These are phyloP conservation scores for Petroica traversi DNA, from an alignment of 2,113 vertebrate species.

Conservation along the genomic window DNA sequence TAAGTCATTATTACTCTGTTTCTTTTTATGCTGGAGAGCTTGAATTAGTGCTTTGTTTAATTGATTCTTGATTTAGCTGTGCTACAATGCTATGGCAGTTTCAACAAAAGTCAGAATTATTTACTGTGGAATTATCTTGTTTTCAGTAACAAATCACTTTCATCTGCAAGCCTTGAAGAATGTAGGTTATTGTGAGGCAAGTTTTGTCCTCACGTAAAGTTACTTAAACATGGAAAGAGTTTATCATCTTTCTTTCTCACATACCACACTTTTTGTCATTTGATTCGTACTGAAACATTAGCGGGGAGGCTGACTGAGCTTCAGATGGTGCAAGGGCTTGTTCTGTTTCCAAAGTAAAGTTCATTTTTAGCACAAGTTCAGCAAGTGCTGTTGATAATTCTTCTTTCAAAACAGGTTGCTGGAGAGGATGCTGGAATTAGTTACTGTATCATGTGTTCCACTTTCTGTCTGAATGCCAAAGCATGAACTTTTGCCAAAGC, in stretches of 20 bases:
- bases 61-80: not conserved
- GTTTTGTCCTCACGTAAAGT: not conserved
- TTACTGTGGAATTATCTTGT: not conserved
- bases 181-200: not conserved
- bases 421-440: not conserved
- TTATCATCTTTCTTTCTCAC: not conserved
- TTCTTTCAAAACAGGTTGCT: not conserved
- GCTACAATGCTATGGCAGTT: not conserved
- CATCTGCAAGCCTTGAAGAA: not conserved
- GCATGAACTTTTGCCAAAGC: not conserved
- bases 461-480: not conserved
- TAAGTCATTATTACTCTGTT: not conserved
- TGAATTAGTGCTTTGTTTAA: not conserved
- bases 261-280: not conserved
- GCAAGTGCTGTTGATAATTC: not conserved
- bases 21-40: not conserved
- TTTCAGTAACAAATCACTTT: slow-evolving; percentile 2
- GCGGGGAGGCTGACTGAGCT: not conserved
- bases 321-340: not conserved
- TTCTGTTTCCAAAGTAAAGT: not conserved
- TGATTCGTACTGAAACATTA: not conserved
- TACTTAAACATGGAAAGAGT: not conserved
- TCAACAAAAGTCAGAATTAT: not conserved
- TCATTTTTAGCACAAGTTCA: not conserved
- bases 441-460: not conserved